These are phyloP conservation scores for Drosophila mauritiana DNA, from an alignment of 1,140 invertebrate species.

Conservation along the genomic window DNA sequence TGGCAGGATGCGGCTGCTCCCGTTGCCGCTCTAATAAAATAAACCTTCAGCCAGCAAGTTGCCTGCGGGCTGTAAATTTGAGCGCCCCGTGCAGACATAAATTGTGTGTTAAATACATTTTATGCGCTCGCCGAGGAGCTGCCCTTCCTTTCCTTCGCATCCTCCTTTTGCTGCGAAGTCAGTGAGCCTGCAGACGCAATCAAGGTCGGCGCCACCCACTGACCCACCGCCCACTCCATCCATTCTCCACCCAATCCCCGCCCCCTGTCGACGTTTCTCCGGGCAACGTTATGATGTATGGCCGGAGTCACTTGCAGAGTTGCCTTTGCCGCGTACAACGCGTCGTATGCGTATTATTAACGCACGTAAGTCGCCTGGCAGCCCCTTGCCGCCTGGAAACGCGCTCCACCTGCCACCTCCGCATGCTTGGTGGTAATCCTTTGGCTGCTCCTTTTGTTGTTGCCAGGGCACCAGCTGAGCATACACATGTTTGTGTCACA, in stretches of 20 bases:
- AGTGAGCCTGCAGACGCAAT: slow-evolving; percentile 77
- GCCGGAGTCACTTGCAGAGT: slow-evolving; percentile 40
- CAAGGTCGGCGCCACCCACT: slow-evolving; percentile 55
- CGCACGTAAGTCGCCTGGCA: slow-evolving; percentile 62
- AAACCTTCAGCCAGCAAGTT: slow-evolving; percentile 64
- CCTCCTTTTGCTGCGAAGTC: slow-evolving; percentile 37
- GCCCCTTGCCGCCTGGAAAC: background rate
- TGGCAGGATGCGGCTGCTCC: slow-evolving; percentile 39
- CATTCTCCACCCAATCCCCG: background rate
- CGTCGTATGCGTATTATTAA: slow-evolving; percentile 77
- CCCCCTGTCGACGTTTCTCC: slow-evolving; percentile 54
- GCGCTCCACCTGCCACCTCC: background rate
- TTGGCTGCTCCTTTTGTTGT: slow-evolving; percentile 69
- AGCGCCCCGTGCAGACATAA: slow-evolving; percentile 78
- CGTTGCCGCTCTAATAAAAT: slow-evolving; percentile 65
- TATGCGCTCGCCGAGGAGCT: slow-evolving; percentile 68
- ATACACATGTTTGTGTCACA: slow-evolving; percentile 81
- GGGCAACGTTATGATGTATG: slow-evolving; percentile 66
- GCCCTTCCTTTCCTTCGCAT: background rate
- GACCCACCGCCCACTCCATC: background rate
- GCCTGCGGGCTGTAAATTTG: slow-evolving; percentile 75
- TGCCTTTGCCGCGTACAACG: slow-evolving; percentile 56
- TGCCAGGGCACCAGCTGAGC: slow-evolving; percentile 65
- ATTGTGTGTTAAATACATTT: slow-evolving; percentile 83
- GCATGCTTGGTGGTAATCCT: slow-evolving; percentile 62